Evolutionary conservation across 2,888 invertebrate genomes (phyloP).

Genomic region (Acleris sparsana): DNA sequence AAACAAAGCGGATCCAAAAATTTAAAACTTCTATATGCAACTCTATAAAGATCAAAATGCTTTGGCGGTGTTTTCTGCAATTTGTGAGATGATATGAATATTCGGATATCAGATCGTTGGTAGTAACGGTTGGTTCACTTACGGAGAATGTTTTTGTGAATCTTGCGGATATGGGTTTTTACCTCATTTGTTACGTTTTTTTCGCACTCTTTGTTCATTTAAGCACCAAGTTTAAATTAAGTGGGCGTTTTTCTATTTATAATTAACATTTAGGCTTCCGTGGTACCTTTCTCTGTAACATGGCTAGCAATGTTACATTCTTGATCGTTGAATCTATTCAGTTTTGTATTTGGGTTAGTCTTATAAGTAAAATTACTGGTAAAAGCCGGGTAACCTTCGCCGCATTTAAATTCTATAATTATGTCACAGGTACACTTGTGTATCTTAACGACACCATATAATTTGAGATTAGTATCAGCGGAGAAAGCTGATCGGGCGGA

Average conservation of each 20-base stretch:
- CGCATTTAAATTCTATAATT: slow-evolving; percentile 16
- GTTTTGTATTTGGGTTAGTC: slow-evolving; percentile 9
- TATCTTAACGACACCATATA: slow-evolving; percentile 36
- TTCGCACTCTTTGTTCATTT: slow-evolving; percentile 28
- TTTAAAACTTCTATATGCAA: slow-evolving; percentile 16
- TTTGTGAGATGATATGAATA: slow-evolving; percentile 33
- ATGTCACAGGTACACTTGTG: slow-evolving; percentile 27
- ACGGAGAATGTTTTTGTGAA: slow-evolving; percentile 32
- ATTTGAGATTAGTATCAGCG: slow-evolving; percentile 35
- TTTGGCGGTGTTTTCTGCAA: slow-evolving; percentile 1
- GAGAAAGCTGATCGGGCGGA: slow-evolving; percentile 31
- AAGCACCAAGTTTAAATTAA: slow-evolving; percentile 19
- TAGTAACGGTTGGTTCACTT: slow-evolving; percentile 36
- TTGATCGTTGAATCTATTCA: slow-evolving; percentile 6
- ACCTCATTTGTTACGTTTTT: slow-evolving; percentile 28
- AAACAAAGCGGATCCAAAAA: slow-evolving; percentile 25
- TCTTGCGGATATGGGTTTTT: slow-evolving; percentile 28
- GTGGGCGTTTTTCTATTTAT: slow-evolving; percentile 31
- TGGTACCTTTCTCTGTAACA: slow-evolving; percentile 25
- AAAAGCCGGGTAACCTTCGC: slow-evolving; percentile 22
- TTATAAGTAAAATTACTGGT: not conserved
- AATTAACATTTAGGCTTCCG: slow-evolving; percentile 31
- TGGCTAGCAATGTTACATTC: slow-evolving; percentile 4
- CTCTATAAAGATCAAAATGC: slow-evolving; percentile 7
- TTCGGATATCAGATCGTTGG: slow-evolving; percentile 34